Percentiles rank a stretch among this genome's conserved stretches.
Evolutionary conservation across 1,140 invertebrate genomes (phyloP).

Genomic region (Akabosia matsudoensis): DNA sequence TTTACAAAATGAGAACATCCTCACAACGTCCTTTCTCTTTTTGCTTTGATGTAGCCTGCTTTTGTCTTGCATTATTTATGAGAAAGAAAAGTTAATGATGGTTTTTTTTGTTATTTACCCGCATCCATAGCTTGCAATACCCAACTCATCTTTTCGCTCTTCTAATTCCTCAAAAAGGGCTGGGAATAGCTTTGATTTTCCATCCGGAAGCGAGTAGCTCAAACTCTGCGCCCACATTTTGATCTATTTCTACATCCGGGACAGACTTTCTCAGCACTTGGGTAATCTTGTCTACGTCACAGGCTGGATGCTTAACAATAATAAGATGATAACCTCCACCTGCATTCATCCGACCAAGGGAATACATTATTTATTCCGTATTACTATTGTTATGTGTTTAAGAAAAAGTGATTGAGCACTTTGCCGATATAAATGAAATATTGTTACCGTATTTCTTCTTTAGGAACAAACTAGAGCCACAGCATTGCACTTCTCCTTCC

Average conservation of each 20-base stretch:
- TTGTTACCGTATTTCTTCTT: slow-evolving; percentile 59
- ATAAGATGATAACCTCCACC: slow-evolving; percentile 59
- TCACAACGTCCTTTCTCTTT: not conserved
- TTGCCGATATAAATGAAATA: not conserved
- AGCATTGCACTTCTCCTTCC: slow-evolving; percentile 58
- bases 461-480: slow-evolving; percentile 58
- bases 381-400: no score
- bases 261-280: slow-evolving; percentile 53
- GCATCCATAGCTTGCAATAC: slow-evolving; percentile 58
- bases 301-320: slow-evolving; percentile 52
- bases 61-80: not conserved
- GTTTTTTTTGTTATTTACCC: no score
- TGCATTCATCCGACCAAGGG: slow-evolving; percentile 27
- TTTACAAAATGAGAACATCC: slow-evolving; percentile 31
- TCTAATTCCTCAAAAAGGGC: slow-evolving; percentile 57
- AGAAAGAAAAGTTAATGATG: no score
- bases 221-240: slow-evolving; percentile 55
- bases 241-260: slow-evolving; percentile 53
- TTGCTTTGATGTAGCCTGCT: no score
- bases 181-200: slow-evolving; percentile 49
- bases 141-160: slow-evolving; percentile 50
- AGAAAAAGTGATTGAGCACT: not conserved
- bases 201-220: slow-evolving; percentile 50
- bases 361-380: slow-evolving; percentile 5
- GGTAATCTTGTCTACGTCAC: slow-evolving; percentile 53